A percentile compares a stretch with the other conserved stretches of the same genome.
These are phyloP conservation scores for Chymomyza fuscimana DNA, from an alignment of 2,888 invertebrate species.

Conservation along the genomic window DNA sequence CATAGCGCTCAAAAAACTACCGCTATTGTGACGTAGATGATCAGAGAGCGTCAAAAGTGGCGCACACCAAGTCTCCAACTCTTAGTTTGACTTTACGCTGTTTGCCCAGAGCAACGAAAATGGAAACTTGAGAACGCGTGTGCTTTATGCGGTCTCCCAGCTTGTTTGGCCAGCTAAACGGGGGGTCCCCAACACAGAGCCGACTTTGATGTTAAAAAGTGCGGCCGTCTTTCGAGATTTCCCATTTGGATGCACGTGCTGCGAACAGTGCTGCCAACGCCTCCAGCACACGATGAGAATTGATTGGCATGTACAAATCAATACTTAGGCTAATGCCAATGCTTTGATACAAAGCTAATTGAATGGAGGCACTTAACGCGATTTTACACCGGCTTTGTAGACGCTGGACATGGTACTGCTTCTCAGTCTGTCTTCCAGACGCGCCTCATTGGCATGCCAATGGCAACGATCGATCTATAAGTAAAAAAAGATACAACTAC, in stretches of 20 bases:
- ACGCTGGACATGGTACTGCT: background rate
- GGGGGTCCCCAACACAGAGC: background rate
- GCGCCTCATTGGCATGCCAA: background rate
- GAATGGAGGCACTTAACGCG: conserved; percentile 10
- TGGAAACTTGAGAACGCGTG: background rate
- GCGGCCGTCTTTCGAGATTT: background rate
- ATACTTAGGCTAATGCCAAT: conserved; percentile 18
- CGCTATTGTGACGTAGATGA: too few relatives aligned
- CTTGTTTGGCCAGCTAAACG: background rate
- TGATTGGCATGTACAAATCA: background rate
- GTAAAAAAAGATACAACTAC: background rate
- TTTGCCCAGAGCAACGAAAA: background rate
- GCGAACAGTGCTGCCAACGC: background rate
- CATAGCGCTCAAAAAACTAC: too few relatives aligned
- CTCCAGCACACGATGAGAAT: background rate
- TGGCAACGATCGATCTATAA: background rate
- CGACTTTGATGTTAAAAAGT: background rate
- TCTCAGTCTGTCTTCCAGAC: background rate
- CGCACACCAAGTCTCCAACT: too few relatives aligned
- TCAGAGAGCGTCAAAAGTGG: too few relatives aligned
- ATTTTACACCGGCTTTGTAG: conserved; percentile 30
- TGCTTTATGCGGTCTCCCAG: background rate
- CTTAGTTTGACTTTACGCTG: too few relatives aligned
- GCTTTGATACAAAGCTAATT: conserved; percentile 28
- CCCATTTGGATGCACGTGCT: background rate